Conservation (phyloP, 2,113 vertebrate species). For the Chaetops frenatus region DNA sequence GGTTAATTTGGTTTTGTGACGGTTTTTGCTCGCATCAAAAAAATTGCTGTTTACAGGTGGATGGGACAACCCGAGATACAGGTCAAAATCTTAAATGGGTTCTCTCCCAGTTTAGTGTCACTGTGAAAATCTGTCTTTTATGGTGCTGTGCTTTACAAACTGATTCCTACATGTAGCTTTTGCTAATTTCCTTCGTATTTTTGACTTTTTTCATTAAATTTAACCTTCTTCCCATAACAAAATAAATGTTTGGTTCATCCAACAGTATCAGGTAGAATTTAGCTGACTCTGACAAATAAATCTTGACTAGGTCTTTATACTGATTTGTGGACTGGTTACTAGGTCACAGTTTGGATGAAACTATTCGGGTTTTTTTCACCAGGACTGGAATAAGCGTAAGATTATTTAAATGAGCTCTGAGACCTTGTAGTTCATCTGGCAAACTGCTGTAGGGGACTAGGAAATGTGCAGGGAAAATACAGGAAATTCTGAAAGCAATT, state of each 20-base stretch:
- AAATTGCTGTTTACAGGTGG: background rate
- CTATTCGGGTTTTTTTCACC: slow-evolving; percentile 7
- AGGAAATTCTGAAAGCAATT: slow-evolving; percentile 52
- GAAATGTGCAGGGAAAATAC: background rate
- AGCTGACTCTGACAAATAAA: background rate
- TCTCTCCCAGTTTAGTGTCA: background rate
- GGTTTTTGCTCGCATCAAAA: background rate
- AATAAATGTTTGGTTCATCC: background rate
- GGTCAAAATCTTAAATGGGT: background rate
- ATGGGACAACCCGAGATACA: background rate
- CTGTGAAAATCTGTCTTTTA: background rate
- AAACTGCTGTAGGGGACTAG: background rate
- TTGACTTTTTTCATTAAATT: background rate
- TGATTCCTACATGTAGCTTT: rapidly evolving
- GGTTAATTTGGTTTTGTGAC: background rate
- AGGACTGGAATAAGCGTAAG: background rate
- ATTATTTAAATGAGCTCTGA: slow-evolving; percentile 60
- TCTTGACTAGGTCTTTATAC: background rate
- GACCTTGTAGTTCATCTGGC: slow-evolving; percentile 34
- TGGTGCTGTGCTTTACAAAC: background rate
- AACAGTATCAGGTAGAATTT: background rate
- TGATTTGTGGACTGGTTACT: background rate
- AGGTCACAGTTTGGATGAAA: background rate
- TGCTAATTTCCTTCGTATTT: background rate
- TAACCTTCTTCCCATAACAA: background rate